phyloP scores from a whole-genome alignment of 2,797 vertebrate genomes.

The Gila robusta region DNA sequence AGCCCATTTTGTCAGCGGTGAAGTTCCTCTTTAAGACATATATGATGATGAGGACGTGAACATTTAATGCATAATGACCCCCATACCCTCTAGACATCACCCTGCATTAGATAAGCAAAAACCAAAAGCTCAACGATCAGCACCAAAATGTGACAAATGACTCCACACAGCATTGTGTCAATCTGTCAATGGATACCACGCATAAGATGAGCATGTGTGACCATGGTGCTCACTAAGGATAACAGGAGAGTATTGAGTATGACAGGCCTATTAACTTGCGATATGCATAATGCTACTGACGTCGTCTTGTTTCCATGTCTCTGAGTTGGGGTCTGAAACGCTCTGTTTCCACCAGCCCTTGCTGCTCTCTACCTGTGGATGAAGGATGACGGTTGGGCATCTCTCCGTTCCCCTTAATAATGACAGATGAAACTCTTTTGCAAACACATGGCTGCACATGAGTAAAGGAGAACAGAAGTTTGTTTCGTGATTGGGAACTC shows the following conservation, averaged over 20 bases:
- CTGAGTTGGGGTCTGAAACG: conserved; percentile 4
- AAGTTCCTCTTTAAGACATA: background rate
- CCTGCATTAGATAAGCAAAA: background rate
- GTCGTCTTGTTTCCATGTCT: background rate
- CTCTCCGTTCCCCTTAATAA: conserved; percentile 36
- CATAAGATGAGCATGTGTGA: background rate
- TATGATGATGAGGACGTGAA: background rate
- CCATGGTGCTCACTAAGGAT: conserved; percentile 14
- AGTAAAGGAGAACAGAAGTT: background rate
- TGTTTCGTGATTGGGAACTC: background rate
- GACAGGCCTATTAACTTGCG: conserved; percentile 35
- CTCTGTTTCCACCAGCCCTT: background rate
- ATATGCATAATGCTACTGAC: conserved; percentile 26
- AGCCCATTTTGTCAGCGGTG: background rate
- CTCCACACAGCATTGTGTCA: background rate
- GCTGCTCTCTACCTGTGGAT: conserved; percentile 36
- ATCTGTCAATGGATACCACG: background rate
- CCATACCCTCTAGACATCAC: background rate
- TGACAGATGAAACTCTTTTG: conserved; percentile 36
- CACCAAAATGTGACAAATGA: conserved; percentile 13
- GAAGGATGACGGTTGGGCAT: conserved; percentile 32
- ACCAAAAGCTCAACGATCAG: background rate
- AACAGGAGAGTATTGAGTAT: conserved; percentile 12
- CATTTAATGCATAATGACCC: background rate
- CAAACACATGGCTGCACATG: background rate